Percentiles rank a stretch among this genome's conserved stretches.
These are phyloP conservation scores for Diorhabda carinulata DNA, from an alignment of 1,140 invertebrate genomes.

Conservation along the genomic window DNA sequence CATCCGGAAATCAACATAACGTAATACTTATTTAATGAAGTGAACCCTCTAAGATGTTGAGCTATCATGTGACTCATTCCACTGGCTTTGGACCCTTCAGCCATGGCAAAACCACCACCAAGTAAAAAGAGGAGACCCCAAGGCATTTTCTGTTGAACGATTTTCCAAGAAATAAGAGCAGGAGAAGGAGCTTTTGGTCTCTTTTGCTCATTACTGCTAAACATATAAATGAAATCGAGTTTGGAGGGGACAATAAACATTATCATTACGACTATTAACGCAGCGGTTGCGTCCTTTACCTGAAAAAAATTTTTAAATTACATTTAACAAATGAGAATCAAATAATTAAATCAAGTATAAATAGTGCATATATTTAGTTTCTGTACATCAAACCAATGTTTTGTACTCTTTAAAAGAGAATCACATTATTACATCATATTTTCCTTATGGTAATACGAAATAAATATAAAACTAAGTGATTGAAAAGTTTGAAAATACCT, in stretches of 20 bases:
- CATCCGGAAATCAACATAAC: slow-evolving; percentile 58
- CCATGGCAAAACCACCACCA: slow-evolving; percentile 78
- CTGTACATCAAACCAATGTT: too few relatives aligned
- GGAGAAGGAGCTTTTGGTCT: slow-evolving; percentile 59
- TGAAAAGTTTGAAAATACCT: too few relatives aligned
- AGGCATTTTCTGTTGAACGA: slow-evolving; percentile 68
- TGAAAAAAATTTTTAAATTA: slow-evolving; percentile 43
- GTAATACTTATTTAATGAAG: slow-evolving; percentile 51
- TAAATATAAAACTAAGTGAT: too few relatives aligned
- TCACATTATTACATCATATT: too few relatives aligned
- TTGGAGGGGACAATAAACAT: slow-evolving; percentile 78
- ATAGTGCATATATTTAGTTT: too few relatives aligned
- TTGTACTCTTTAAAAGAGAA: too few relatives aligned
- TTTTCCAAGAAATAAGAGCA: slow-evolving; percentile 72
- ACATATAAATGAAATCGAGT: slow-evolving; percentile 68
- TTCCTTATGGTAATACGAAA: too few relatives aligned
- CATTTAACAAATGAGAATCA: background rate
- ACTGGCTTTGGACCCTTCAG: slow-evolving; percentile 73
- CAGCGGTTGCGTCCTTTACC: slow-evolving; percentile 81
- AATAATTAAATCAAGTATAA: too few relatives aligned
- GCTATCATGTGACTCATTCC: slow-evolving; percentile 74
- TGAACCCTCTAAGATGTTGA: slow-evolving; percentile 56
- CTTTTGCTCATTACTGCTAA: slow-evolving; percentile 55
- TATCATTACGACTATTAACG: slow-evolving; percentile 72
- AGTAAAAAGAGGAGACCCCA: slow-evolving; percentile 75